Base-by-base conservation (phyloP, 2,797 vertebrate genomes). In the Garrulus glandarius region DNA sequence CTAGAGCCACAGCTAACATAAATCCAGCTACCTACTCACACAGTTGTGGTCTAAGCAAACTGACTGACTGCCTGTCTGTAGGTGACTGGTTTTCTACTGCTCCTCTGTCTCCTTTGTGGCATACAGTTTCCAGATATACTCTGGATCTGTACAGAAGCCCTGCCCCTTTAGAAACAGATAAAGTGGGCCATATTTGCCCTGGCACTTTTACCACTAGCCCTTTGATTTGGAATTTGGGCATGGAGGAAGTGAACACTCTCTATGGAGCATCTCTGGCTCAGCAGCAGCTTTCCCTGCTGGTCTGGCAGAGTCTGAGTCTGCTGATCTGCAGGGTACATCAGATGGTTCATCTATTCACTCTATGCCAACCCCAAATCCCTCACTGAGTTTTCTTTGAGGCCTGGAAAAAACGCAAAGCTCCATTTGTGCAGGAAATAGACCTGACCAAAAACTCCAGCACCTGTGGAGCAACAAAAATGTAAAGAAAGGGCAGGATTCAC, bases 321-420 rank as follows among this genome's bases (percentile, higher is more conserved):
- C 61, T 94, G 91, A 92, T 95, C 92, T 81, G 69, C 93, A 84
- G 72, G 89, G 79, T 88, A 90, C 77, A 91, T 95, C 94, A 95
- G 91, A 94, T 96, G 91, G 85, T 39, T 91, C 91, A 95, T 88
- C 87, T 94, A 94, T 97, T 95, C 92, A 96, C 87, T 82, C 41
- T 49, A 88, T 24, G 77, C 92, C 93, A 95, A 55, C 30, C 80
- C 67, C 56, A 95, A 95, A 96, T 87, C 89, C 77, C 87, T 93
- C 7, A 12, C 69, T 41, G 83, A 89, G 85, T 79, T 94, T 94
- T 88, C 72, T 96, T 34, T 95, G 85, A 87, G 83, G 67, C 52
- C 56, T 79, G 71, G 63, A 77, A 94, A 90, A 91, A 94, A 53
- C 2, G 68, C 57, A 93, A 63, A 93, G 64, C 85, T 72, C 59